phyloP scores from a whole-genome alignment of 37 sponge, comb jelly and placozoan genomes.

The Axinella damicornis region DNA sequence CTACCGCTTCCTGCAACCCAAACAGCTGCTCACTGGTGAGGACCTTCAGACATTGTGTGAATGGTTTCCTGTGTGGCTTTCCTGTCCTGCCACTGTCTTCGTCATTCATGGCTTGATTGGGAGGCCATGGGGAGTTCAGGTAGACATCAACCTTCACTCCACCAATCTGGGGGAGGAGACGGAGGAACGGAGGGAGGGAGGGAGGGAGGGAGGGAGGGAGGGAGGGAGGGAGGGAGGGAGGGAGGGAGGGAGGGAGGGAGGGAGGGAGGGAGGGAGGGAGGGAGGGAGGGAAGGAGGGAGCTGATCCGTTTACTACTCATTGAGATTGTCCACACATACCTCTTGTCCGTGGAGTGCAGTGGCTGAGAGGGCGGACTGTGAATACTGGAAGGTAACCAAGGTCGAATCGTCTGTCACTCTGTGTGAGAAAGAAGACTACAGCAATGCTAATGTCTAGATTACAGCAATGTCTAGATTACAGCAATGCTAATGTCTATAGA shows the following conservation, averaged over 20 bases:
- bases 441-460: background rate
- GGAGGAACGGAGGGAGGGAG: background rate
- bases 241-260: background rate
- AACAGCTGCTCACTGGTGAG: slow-evolving; percentile 1
- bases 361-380: slow-evolving; percentile 64
- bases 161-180: slow-evolving; percentile 8
- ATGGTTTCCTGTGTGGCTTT: background rate
- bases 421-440: background rate
- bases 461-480: too few relatives aligned
- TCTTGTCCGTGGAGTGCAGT: slow-evolving; percentile 52
- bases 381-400: slow-evolving; percentile 68
- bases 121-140: slow-evolving; percentile 34
- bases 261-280: too few relatives aligned
- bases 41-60: background rate
- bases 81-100: background rate
- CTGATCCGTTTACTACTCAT: background rate
- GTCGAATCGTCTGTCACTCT: slow-evolving; percentile 52
- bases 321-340: slow-evolving; percentile 56
- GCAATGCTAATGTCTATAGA: too few relatives aligned
- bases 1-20: background rate
- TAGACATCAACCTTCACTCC: slow-evolving; percentile 27
- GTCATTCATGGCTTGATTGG: background rate
- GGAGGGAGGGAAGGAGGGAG: too few relatives aligned
- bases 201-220: background rate
- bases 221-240: background rate